Evolutionary conservation across 2,113 vertebrate species (phyloP).

Genomic region (Corythornis madagascariensis): DNA sequence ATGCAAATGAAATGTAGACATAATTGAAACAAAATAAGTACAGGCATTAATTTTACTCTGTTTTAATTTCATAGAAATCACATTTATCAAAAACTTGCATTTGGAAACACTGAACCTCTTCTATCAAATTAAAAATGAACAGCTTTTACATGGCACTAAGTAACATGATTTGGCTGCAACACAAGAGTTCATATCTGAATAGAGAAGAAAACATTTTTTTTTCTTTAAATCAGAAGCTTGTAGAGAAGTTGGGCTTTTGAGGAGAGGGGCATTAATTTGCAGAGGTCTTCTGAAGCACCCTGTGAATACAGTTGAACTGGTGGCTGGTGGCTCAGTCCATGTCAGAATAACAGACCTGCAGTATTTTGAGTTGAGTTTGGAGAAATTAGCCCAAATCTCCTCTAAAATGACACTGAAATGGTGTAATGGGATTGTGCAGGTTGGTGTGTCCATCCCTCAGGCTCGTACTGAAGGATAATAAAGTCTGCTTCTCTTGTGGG

Average conservation of each 20-base stretch:
- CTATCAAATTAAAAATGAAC: constrained; percentile 19
- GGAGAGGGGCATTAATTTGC: neutral
- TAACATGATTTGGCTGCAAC: neutral
- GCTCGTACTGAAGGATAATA: rapidly evolving
- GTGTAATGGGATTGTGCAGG: rapidly evolving
- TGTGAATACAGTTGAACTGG: rapidly evolving
- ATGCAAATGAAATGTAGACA: constrained; percentile 58
- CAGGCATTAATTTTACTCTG: constrained; percentile 35
- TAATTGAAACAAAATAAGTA: constrained; percentile 49
- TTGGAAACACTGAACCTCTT: constrained; percentile 8
- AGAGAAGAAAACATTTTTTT: neutral
- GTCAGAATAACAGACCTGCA: neutral
- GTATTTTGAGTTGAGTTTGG: neutral
- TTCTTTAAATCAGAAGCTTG: neutral
- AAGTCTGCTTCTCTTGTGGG: rapidly evolving
- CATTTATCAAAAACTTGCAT: constrained; percentile 1
- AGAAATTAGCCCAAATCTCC: neutral
- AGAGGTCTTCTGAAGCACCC: neutral
- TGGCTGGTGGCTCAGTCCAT: neutral
- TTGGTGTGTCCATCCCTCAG: neutral
- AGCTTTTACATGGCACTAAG: neutral
- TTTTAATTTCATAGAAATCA: constrained; percentile 36
- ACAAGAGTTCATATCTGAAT: neutral
- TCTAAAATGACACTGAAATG: neutral
- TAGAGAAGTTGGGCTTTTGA: neutral